Evolutionary conservation across 1,140 invertebrate genomes (phyloP).

Genomic region (Pristionchus pacificus): DNA sequence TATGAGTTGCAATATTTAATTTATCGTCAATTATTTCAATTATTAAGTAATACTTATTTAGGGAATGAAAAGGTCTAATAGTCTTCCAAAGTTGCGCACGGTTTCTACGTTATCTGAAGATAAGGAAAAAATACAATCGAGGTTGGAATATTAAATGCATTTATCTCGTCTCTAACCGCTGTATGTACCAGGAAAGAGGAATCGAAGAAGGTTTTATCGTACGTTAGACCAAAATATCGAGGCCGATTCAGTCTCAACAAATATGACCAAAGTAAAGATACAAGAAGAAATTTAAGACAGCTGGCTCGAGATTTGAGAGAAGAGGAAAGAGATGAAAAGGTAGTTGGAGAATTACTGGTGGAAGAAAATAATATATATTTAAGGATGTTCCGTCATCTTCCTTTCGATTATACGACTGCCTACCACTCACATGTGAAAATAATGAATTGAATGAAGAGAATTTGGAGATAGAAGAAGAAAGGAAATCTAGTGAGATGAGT

Average conservation of each 20-base stretch:
- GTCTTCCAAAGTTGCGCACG: not conserved
- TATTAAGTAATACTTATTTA: too few relatives aligned
- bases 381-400: too few relatives aligned
- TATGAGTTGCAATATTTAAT: too few relatives aligned
- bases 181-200: too few relatives aligned
- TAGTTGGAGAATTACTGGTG: not conserved
- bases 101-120: too few relatives aligned
- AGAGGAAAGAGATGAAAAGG: not conserved
- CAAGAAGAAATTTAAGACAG: not conserved
- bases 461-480: not conserved
- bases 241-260: not conserved
- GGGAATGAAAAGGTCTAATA: not conserved
- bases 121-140: too few relatives aligned
- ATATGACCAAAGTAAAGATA: not conserved
- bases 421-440: not conserved
- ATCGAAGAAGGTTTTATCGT: not conserved
- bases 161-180: too few relatives aligned
- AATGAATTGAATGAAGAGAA: not conserved
- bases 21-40: too few relatives aligned
- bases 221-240: not conserved
- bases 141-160: too few relatives aligned
- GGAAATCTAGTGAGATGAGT: not conserved
- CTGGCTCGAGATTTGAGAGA: not conserved
- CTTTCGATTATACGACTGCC: not conserved
- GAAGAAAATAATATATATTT: too few relatives aligned